phyloP scores from a whole-genome alignment of 2,888 invertebrate species.

The Melanostoma scalare region DNA sequence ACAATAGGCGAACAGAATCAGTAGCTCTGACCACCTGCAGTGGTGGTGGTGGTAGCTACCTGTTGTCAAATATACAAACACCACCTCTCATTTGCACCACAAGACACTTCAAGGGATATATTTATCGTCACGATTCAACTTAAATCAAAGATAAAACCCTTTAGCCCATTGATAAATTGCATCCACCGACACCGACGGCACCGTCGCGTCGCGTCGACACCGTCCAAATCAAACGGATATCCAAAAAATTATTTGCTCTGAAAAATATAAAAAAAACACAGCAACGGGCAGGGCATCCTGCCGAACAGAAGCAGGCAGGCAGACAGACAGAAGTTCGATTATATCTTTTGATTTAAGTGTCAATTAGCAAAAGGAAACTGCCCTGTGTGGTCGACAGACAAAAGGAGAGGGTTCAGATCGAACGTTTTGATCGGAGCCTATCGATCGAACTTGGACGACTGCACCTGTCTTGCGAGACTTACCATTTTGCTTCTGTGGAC shows the following conservation, averaged over 20 bases:
- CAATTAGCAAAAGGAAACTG: slow-evolving; percentile 71
- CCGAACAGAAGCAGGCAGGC: slow-evolving; percentile 33
- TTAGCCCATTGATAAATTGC: slow-evolving; percentile 68
- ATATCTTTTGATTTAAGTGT: slow-evolving; percentile 72
- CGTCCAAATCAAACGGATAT: slow-evolving; percentile 37
- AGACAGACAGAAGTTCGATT: slow-evolving; percentile 57
- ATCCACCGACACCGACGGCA: slow-evolving; percentile 37
- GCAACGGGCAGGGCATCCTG: slow-evolving; percentile 22
- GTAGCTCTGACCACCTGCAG: slow-evolving; percentile 66
- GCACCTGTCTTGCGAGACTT: slow-evolving; percentile 58
- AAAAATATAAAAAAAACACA: slow-evolving; percentile 16
- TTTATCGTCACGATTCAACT: slow-evolving; percentile 58
- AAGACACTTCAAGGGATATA: slow-evolving; percentile 32
- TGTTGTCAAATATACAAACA: slow-evolving; percentile 28
- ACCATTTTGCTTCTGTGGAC: slow-evolving; percentile 6
- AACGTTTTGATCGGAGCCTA: slow-evolving; percentile 42
- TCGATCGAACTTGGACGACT: slow-evolving; percentile 14
- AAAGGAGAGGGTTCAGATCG: slow-evolving; percentile 38
- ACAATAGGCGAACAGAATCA: slow-evolving; percentile 17
- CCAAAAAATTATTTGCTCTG: slow-evolving; percentile 31
- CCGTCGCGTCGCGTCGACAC: slow-evolving; percentile 62
- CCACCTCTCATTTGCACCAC: slow-evolving; percentile 53
- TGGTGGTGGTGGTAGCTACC: slow-evolving; percentile 21
- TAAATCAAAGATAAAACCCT: slow-evolving; percentile 68
- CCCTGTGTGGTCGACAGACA: slow-evolving; percentile 63